Base-by-base conservation (phyloP, 2,797 vertebrate genomes). In the Odontamblyopus rebecca region DNA sequence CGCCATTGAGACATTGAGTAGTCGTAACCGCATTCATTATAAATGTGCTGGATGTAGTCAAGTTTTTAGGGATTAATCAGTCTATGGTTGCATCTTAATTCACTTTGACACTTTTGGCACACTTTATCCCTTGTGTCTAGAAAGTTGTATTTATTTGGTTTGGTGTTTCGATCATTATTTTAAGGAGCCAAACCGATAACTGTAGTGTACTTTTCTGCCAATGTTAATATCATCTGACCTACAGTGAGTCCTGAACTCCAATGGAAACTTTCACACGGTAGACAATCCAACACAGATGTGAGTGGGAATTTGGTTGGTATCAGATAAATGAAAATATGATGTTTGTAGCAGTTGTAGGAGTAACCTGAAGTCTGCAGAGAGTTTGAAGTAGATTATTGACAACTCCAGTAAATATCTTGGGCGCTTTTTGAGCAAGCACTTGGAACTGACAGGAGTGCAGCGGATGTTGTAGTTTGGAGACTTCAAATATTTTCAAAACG, bases 61-160 rank as follows among this genome's bases (percentile, higher is more conserved):
- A 6, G 66, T 77, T 79, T 67, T 80, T 8, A 77, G 76, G 64
- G 71, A 76, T 78, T 68, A 51, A 70, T 81, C 68, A 70, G 8
- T 67, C 44, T 72, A 57, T 74, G 44, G 12, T 53, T 66, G 41
- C 77, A 61, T 71, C 13, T 59, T 4, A 69, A 75, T 63, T 62
- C 3, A 68, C 15, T 11, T 68, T 2, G 2, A 35, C 50, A 26
- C 5, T 27, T 44, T 48, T 23, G 38, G 62, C 65, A 61, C 71
- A 68, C 67, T 50, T 56, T 73, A 63, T 23, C 44, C 15, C 54
- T 61, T 0, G 6, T 68, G 27, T n/a, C 60, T 56, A 69, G 38
- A 29, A 51, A 27, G 5, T 32, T 67, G 60, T 56, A 48, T 64
- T 64, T 64, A 64, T 48, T 64, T 64, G 38, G 62, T 64, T 15